phyloP scores from a whole-genome alignment of 2,888 invertebrate species.

The Mesorhabditis spiculigera region DNA sequence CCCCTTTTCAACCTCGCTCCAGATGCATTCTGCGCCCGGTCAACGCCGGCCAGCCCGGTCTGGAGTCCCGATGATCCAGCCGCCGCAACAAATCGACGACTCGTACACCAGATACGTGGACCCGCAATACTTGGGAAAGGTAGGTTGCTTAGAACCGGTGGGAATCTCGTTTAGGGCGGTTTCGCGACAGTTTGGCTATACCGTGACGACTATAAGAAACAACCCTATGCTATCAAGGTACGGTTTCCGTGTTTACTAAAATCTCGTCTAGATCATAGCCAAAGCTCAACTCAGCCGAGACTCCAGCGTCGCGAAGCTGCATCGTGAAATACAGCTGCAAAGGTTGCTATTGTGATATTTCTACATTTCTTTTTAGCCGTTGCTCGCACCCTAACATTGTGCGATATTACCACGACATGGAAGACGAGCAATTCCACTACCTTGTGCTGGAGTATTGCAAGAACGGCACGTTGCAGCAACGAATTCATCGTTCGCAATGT shows the following conservation, averaged over 20 bases:
- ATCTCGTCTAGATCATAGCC: not conserved
- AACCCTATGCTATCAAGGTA: not conserved
- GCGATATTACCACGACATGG: not conserved
- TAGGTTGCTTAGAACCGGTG: not conserved
- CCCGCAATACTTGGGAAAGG: not conserved
- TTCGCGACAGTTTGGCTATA: not conserved
- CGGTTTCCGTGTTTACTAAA: not conserved
- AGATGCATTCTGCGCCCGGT: too few species aligned
- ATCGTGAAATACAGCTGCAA: slow-evolving; percentile 2
- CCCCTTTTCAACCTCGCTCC: too few species aligned
- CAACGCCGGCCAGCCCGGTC: too few species aligned
- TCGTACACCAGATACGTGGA: not conserved
- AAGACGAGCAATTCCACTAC: not conserved
- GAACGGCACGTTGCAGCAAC: not conserved
- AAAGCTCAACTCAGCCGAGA: not conserved
- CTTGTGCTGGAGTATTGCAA: not conserved
- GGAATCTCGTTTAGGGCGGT: not conserved
- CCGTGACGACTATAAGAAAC: not conserved
- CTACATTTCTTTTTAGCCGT: not conserved
- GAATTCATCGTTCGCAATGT: not conserved
- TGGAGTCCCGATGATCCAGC: not conserved
- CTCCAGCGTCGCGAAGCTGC: not conserved
- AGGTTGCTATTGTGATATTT: not conserved
- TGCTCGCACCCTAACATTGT: slow-evolving; percentile 2
- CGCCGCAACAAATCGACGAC: not conserved